Evolutionary conservation across 23 tunicate genomes (phyloP), one percentile per base, ranked within the genome.

Genomic region (Halocynthia roretzi): DNA sequence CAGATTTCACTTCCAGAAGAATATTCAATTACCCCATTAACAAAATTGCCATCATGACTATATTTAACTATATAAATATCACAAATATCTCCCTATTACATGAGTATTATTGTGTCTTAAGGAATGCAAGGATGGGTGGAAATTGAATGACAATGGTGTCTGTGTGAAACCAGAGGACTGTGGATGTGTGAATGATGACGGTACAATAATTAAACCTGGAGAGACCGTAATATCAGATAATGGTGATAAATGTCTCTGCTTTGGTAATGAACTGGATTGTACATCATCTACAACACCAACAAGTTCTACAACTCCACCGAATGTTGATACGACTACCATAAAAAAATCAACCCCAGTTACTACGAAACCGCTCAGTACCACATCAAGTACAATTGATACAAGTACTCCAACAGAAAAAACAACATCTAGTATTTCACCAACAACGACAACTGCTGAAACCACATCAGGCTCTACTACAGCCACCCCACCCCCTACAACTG

Each of bases 131-230:
- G 49, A 14, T 22, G 77, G 77, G 54, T 72, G 77, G 77, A 72
- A 72, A 52, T 72, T 72, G 55, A 51, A 72, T 51, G 7, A 8
- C n/a, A n/a, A 15, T 51, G 77, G 77, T 15, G 56, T 15, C 8
- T 72, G 77, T 54, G 61, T 72, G 9, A 72, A 52, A 51, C 14
- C 61, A 15, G 77, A 72, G 22, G 77, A 72, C 54, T 72, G 77
- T 51, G 10, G 62, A 10, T 72, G 77, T 72, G 54, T 12, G 11
- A 22, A 48, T 31, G 22, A 61, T 11, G 55, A 72, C 12, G 77
- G 77, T 21, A 7, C 5, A n/a, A 51, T 72, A 15, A 15, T 72
- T 7, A 49, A 49, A 8, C 77, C 77, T 8, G 77, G 77, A 21
- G 51, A 48, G 6, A 52, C 40, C 15, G 54, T 72, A 7, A 51